These are phyloP conservation scores for Phanerotoma sp. DNA, from an alignment of 2,888 invertebrate species.

Conservation along the genomic window DNA sequence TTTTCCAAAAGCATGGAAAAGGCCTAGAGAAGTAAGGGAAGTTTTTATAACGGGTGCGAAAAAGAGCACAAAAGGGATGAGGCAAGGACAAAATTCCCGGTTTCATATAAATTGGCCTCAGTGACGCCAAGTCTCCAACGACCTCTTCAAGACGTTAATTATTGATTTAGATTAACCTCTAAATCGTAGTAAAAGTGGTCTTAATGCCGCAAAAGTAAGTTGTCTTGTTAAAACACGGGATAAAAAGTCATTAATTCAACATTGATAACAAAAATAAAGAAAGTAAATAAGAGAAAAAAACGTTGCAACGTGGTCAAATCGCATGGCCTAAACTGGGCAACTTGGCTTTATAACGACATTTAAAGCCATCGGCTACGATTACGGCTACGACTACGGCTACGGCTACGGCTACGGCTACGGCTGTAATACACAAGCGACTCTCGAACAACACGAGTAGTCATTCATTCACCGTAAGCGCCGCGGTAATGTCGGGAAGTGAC, in stretches of 20 bases:
- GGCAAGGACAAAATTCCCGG: background rate
- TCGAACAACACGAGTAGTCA: background rate
- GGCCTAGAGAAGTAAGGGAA: too few relatives aligned
- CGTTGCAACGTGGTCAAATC: background rate
- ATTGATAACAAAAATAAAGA: too few relatives aligned
- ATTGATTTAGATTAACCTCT: background rate
- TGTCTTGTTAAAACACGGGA: too few relatives aligned
- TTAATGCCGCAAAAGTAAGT: too few relatives aligned
- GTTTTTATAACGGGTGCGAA: background rate
- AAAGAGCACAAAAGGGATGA: background rate
- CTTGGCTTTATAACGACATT: background rate
- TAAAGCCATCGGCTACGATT: slow-evolving; percentile 4
- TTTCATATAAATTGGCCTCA: background rate
- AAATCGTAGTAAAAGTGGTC: too few relatives aligned
- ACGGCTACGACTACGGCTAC: too few relatives aligned
- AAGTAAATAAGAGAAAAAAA: too few relatives aligned
- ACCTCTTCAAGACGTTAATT: background rate
- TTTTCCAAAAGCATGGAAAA: background rate
- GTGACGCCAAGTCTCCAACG: background rate
- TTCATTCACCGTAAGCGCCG: slow-evolving; percentile 23
- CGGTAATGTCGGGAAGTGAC: slow-evolving; percentile 57
- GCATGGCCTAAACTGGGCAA: background rate
- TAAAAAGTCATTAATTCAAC: too few relatives aligned
- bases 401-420: too few relatives aligned
- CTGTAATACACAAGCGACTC: background rate